These are phyloP conservation scores for Pipistrellus nathusii DNA, from an alignment of 2,797 vertebrate genomes.

Conservation along the genomic window DNA sequence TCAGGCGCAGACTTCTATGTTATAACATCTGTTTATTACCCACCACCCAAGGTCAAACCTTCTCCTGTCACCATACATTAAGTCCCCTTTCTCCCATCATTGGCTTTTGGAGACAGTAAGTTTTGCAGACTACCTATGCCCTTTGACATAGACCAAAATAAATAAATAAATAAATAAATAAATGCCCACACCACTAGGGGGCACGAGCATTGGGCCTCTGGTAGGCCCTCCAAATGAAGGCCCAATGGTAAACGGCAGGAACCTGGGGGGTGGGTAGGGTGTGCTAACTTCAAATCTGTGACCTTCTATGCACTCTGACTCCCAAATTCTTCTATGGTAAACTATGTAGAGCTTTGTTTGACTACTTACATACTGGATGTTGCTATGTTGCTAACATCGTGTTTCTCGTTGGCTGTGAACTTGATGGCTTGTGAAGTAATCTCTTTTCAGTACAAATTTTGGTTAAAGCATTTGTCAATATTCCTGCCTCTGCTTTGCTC, in stretches of 20 bases:
- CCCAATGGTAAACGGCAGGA: conserved; percentile 19
- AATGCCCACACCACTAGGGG: background rate
- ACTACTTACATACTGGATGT: conserved; percentile 61
- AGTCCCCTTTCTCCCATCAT: background rate
- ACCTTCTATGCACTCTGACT: conserved; percentile 3
- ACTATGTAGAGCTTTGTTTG: conserved; percentile 73
- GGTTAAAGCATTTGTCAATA: conserved; percentile 78
- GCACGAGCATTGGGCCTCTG: background rate
- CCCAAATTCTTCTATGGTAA: conserved; percentile 72
- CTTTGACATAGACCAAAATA: background rate
- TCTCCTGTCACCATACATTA: too few relatives aligned
- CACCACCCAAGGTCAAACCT: too few relatives aligned
- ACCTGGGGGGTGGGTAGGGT: background rate
- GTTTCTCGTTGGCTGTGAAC: conserved; percentile 70
- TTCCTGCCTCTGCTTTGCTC: conserved; percentile 75
- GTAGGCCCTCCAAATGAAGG: conserved; percentile 12
- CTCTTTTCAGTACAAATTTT: conserved; percentile 73
- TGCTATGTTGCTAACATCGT: conserved; percentile 74
- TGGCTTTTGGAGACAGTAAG: background rate
- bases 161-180: background rate
- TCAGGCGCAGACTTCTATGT: too few relatives aligned
- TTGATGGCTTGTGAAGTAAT: conserved; percentile 70
- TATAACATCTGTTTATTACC: too few relatives aligned
- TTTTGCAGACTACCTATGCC: background rate
- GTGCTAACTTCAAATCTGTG: conserved; percentile 67